Evolutionary conservation across 1,140 invertebrate genomes (phyloP), one percentile per base, ranked within the genome.

Genomic region (Microplitis mediator): DNA sequence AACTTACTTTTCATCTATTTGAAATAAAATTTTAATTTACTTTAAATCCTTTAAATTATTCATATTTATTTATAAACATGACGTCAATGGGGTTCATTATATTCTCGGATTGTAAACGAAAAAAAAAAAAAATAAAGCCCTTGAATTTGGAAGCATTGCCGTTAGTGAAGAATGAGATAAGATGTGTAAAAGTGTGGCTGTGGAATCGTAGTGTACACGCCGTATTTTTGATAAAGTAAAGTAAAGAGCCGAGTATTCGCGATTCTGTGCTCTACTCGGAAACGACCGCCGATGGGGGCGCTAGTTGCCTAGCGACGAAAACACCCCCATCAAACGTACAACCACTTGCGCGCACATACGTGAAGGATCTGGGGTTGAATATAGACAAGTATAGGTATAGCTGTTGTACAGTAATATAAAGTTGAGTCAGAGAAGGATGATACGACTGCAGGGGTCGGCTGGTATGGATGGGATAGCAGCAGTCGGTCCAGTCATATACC

Each of bases 261-360:
- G 56, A 60, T 60, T 34, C 56, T 58, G 58, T 51, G 50, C 6
- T 54, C 52, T 54, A 11, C 60, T 68, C 50, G 65, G 66, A 72
- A 69, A 65, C 70, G 70, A 60, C 66, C 69, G 66, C 66, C 69
- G 66, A 69, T 75, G 76, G 78, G 78, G 82, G 82, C 81, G 82
- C 79, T 75, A 82, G 83, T 84, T 83, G 83, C 83, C 79, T 84
- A 84, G 83, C 83, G 79, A 84, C 74, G 50, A 63, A 14, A n/a
- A 51, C 66, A 69, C 58, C 73, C 73, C 71, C 73, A 23, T 23
- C 23, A 23, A 23, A 23, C 23, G 36, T 45, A 71, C 73, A 71
- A 71, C 73, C 69, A 75, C 73, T 75, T 72, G 73, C 73, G 66
- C 73, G 69, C 69, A 72, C 69, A 75, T 75, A 69, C 66, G 73